Evolutionary conservation across 1,140 invertebrate genomes (phyloP).

Genomic region (Zaprionus africanus): DNA sequence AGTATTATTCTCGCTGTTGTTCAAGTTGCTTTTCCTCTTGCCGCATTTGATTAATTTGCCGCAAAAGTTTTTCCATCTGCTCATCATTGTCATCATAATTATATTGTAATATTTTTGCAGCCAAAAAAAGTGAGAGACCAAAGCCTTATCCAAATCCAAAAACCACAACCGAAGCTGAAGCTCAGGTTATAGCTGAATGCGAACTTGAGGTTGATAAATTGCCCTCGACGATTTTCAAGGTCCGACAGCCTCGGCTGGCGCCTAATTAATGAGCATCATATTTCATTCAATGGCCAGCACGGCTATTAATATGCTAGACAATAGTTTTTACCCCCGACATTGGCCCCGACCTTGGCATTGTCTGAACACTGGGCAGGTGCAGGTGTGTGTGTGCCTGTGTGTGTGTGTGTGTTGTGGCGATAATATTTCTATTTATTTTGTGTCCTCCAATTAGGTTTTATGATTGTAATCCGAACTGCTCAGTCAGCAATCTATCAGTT

Average conservation of each 20-base stretch:
- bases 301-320: constrained; percentile 51
- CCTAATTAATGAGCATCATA: constrained; percentile 69
- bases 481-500: neutral
- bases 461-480: neutral
- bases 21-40: constrained; percentile 10
- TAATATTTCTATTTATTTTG: constrained; percentile 1
- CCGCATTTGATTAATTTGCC: constrained; percentile 71
- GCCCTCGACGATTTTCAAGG: constrained; percentile 54
- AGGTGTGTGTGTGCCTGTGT: neutral
- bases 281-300: constrained; percentile 33
- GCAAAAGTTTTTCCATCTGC: constrained; percentile 53
- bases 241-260: constrained; percentile 50
- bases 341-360: neutral
- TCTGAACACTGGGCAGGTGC: neutral
- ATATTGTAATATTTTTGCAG: constrained; percentile 67
- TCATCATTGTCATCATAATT: constrained; percentile 65
- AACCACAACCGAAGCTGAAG: neutral
- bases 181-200: neutral
- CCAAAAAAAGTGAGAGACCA: constrained; percentile 3
- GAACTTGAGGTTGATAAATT: constrained; percentile 71
- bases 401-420: neutral
- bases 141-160: neutral
- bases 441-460: neutral
- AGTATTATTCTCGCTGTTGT: constrained; percentile 19
- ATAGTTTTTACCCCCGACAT: constrained; percentile 13